Evolutionary conservation across 1,140 invertebrate species (phyloP), one percentile per base, ranked within the genome.

Genomic region (Drosophila pruinosa): DNA sequence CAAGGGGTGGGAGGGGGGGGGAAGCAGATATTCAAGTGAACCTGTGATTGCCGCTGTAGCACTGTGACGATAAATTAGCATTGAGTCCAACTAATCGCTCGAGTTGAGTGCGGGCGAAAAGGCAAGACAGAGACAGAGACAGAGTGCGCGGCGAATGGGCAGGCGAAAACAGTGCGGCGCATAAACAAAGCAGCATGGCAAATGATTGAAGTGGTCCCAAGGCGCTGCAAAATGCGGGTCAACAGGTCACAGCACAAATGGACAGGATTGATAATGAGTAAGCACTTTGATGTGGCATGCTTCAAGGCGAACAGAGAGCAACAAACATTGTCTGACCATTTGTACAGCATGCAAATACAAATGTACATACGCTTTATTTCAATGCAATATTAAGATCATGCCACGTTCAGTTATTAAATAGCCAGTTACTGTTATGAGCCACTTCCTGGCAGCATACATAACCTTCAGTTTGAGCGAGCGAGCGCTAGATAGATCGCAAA

Each of bases 51-150:
- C 45, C 10, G 45, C 45, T 39, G 36, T 14, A 1, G 36, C 10
- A 36, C 43, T 62, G 57, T 67, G 68, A 80, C 80, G 81, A 86
- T 86, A 85, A 85, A 85, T 85, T 85, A 77, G 77, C 80, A 85
- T 81, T 79, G 82, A 67, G 74, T 72, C 61, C 24, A 41, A 54
- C 41, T 62, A 45, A 54, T 45, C 48, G 59, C 6, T 36, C 10
- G 50, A 53, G 17, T 38, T 21, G 36, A 28, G n/a, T 22, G 52
- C 34, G 36, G 36, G 28, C 28, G 34, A 36, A 39, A 31, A 31
- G n/a, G 17, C 17, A 10, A 19, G 14, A 43, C 54, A 8, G 63
- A 52, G 14, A 36, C 39, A 6, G 69, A 43, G 45, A n/a, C n/a
- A 7, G 21, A 22, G 34, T 1, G 34, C 21, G 56, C 21, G 56